Base-by-base conservation (phyloP, 2,888 invertebrate species). In the Idaea aversata region DNA sequence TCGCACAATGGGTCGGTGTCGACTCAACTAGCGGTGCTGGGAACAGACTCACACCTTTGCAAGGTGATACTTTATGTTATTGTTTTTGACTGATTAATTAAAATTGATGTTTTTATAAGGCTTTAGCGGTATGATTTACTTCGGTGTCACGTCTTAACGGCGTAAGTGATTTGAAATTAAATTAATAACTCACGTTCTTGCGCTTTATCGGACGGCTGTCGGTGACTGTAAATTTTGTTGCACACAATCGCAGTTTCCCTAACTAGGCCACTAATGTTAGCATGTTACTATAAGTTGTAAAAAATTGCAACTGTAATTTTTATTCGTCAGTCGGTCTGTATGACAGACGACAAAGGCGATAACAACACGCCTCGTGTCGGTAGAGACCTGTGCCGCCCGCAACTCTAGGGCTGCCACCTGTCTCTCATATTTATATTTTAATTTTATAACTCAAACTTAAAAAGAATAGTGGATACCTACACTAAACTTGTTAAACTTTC, bases 1-100 rank as follows among this genome's bases (percentile, higher is more conserved):
- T 90, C 88, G 90, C 91, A 92, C 92, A 93, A 93, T 92, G 83
- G 87, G 84, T 82, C 84, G 88, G 87, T 87, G 89, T 88, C 83
- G 87, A 84, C 83, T 85, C 90, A 89, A 83, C 86, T 91, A 90
- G 91, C 91, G 89, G 91, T 90, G 88, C 84, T 88, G 89, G 84
- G 90, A 90, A 88, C 84, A 38, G 72, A 84, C 85, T 90, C 87
- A 88, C 91, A 91, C 91, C 91, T 91, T 79, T 76, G 82, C 88
- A 83, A 84, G 85, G 84, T 87, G 88, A 91, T 89, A 87, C 81
- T 83, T 85, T 77, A 79, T 85, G 85, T 88, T 87, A 87, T 91
- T 90, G 88, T 90, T 90, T 72, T 88, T 86, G 86, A 81, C 79
- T 86, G 84, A 87, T 88, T 91, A 89, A 91, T 91, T 89, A 86